These are phyloP conservation scores for Amphilophus citrinellus DNA, from an alignment of 2,113 vertebrate genomes.

Conservation along the genomic window DNA sequence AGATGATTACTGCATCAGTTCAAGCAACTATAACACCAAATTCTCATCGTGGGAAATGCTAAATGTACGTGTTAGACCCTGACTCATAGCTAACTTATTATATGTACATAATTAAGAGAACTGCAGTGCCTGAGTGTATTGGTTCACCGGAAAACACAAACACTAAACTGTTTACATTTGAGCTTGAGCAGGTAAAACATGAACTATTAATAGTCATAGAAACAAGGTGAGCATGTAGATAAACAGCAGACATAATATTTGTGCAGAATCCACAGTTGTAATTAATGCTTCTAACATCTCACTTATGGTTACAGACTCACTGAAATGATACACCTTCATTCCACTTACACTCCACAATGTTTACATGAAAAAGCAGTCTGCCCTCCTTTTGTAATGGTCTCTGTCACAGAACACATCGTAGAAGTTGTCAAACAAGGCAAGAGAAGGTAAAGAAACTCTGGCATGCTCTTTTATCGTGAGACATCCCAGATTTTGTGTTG, in stretches of 20 bases:
- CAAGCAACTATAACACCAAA: background rate
- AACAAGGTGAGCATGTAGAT: background rate
- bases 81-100: background rate
- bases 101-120: background rate
- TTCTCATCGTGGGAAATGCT: background rate
- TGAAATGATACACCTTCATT: conserved; percentile 1
- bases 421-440: conserved; percentile 15
- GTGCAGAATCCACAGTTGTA: background rate
- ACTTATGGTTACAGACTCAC: background rate
- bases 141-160: too few relatives aligned
- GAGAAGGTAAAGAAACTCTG: background rate
- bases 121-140: background rate
- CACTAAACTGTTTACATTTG: too few relatives aligned
- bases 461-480: background rate
- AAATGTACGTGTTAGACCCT: background rate
- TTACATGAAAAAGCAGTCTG: background rate
- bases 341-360: background rate
- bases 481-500: background rate
- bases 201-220: background rate
- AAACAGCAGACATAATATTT: conserved; percentile 6
- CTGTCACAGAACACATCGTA: background rate
- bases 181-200: background rate
- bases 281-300: background rate
- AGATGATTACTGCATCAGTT: background rate
- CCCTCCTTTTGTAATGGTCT: background rate